Base-by-base conservation (phyloP, 2,888 invertebrate species). In the Eremobia ochroleuca region DNA sequence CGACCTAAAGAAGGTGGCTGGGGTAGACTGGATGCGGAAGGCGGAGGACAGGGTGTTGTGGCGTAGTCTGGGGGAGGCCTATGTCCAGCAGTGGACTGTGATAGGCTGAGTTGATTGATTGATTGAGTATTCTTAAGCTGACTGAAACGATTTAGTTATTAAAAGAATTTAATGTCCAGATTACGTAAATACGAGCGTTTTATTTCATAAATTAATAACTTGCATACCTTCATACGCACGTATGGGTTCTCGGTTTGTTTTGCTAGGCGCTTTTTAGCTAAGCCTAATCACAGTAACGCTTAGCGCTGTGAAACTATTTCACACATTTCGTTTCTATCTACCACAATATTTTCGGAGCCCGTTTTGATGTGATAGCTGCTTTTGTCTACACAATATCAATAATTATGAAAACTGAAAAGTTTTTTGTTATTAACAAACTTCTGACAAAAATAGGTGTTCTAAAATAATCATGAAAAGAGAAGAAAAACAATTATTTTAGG, bases 191-290 rank as follows among this genome's bases (percentile, higher is more conserved):
- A 15, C 15, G 40, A 31, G 4, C 8, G 3, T 11, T 52, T 31
- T 25, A n/a, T n/a, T 46, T 71, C 8, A 0, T 43, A 46, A 46
- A 18, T 40, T 40, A 66, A 28, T 3, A 40, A 40, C 18, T 31
- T 76, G n/a, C 43, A 52, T 40, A 59, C n/a, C n/a, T n/a, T n/a
- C 9, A 18, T 28, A 34, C 18, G 15, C 18, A 28, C 25, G 3
- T 28, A n/a, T 25, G 18, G 0, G 3, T 25, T 25, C 9, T 64
- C 21, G 25, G 11, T n/a, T 4, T 18, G 21, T 49, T 83, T 78
- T n/a, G 43, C 18, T 58, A 81, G 81, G 79, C 81, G 79, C 25
- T 69, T n/a, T 21, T 18, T n/a, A 28, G 13, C 4, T 40, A 11
- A 52, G 40, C n/a, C 2, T 66, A 34, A 43, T 11, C 21, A 28